Conservation (phyloP, 2,888 invertebrate species). For the Calephelis perditalis region DNA sequence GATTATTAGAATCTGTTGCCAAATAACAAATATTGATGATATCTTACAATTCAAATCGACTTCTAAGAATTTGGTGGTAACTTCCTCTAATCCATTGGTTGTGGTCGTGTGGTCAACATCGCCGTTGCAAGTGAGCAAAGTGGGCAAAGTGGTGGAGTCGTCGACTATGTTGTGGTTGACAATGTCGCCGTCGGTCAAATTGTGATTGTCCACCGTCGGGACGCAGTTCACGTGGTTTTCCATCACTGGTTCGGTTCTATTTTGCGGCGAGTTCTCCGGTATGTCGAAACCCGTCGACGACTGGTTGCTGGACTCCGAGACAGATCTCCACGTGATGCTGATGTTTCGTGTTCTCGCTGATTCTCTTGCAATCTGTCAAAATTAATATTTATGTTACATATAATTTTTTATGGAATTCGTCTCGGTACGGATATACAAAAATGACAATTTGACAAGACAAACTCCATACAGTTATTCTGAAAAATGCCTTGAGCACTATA, state of each 20-base stretch:
- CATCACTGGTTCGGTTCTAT: constrained; percentile 29
- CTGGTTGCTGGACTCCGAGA: constrained; percentile 70
- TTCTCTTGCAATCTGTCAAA: constrained; percentile 50
- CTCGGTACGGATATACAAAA: too few species aligned
- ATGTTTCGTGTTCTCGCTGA: constrained; percentile 55
- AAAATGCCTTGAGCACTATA: too few species aligned
- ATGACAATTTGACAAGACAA: too few species aligned
- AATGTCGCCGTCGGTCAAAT: constrained; percentile 33
- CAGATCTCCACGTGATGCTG: constrained; percentile 71
- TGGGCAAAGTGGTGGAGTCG: constrained; percentile 31
- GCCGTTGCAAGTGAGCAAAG: constrained; percentile 28
- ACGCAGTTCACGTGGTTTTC: constrained; percentile 15
- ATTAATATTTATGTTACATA: neutral
- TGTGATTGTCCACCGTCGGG: constrained; percentile 26
- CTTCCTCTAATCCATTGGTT: constrained; percentile 49
- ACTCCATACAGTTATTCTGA: too few species aligned
- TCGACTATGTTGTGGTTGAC: constrained; percentile 40
- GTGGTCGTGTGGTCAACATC: constrained; percentile 31
- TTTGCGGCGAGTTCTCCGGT: constrained; percentile 40
- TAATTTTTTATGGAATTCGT: too few species aligned
- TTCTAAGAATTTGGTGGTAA: constrained; percentile 58
- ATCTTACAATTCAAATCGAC: constrained; percentile 65
- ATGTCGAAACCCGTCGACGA: constrained; percentile 59
- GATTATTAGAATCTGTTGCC: too few species aligned
- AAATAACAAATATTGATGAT: too few species aligned